Evolutionary conservation across 2,113 vertebrate species (phyloP), one percentile per base, ranked within the genome.

Genomic region (Scophthalmus maximus): DNA sequence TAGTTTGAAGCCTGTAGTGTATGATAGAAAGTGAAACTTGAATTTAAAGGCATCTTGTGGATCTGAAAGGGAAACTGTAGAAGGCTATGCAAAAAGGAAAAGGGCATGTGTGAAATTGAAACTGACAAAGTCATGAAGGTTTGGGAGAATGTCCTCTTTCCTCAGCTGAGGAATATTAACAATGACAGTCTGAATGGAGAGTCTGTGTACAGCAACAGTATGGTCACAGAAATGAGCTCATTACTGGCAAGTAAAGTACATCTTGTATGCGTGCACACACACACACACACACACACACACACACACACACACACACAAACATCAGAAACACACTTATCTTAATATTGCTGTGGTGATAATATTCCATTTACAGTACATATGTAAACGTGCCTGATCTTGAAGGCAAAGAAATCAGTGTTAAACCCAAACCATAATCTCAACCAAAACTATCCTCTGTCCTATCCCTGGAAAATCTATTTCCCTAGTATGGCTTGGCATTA

Each of bases 91-190:
- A 86, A 80, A 76, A 70, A 18, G 20, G 22, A 52, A 57, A 78
- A 34, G 26, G 57, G 53, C 76, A 72, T 74, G 86, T 88, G 83
- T 81, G 73, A 88, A 88, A 84, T 76, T 81, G 70, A 78, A 87
- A 81, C 71, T 79, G 86, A 89, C 83, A 87, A 82, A 88, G 83
- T 79, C 87, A 36, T 65, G 68, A 79, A 62, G 67, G 81, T 82
- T 82, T 55, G 46, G 73, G 71, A 80, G 59, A 82, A 77, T 36
- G 85, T 86, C 70, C 76, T 72, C 56, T 68, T 57, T 57, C 14
- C 61, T 42, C 6, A 1, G 42, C 56, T 66, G 84, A 84, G 64
- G 71, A 63, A 69, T 81, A 88, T 90, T 78, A 85, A 73, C 72
- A 72, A 42, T 82, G 85, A 84, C 87, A 73, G 73, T 53, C 63